These are phyloP conservation scores for Crypturellus undulatus DNA, from an alignment of 2,113 vertebrate species.

Conservation along the genomic window DNA sequence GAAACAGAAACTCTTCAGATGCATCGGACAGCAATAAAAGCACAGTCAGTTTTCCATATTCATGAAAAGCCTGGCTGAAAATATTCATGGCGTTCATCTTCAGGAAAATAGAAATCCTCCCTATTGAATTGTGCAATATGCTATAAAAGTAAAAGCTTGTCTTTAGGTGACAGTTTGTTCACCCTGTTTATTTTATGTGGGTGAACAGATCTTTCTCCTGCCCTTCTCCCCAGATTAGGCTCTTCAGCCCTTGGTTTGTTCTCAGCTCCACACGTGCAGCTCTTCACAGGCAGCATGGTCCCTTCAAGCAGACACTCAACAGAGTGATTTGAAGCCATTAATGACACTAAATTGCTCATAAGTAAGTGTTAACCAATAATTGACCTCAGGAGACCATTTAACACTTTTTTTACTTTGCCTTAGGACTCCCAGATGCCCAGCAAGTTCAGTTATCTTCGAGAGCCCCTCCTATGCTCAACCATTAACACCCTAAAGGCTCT, in stretches of 20 bases:
- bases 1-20: conserved; percentile 46
- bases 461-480: not conserved
- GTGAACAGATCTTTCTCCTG: not conserved
- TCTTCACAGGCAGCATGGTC: not conserved
- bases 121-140: not conserved
- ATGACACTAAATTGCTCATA: conserved; percentile 41
- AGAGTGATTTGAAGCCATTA: conserved; percentile 27
- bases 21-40: conserved; percentile 62
- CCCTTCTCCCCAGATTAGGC: not conserved
- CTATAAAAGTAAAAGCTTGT: conserved; percentile 19
- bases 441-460: conserved; percentile 15
- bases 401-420: not conserved
- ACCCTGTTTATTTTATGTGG: not conserved
- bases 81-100: conserved; percentile 33
- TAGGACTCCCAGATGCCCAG: not conserved
- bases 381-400: not conserved
- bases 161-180: not conserved
- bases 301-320: conserved; percentile 2
- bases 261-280: not conserved
- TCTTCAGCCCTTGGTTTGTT: not conserved
- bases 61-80: conserved; percentile 58
- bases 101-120: conserved; percentile 48
- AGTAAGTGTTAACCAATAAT: conserved; percentile 41
- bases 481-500: conserved; percentile 36
- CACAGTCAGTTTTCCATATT: conserved; percentile 67